A percentile compares a stretch with the other conserved stretches of the same genome.
phyloP scores from a whole-genome alignment of 1,140 invertebrate genomes.

The Trachelipus rathkii region DNA sequence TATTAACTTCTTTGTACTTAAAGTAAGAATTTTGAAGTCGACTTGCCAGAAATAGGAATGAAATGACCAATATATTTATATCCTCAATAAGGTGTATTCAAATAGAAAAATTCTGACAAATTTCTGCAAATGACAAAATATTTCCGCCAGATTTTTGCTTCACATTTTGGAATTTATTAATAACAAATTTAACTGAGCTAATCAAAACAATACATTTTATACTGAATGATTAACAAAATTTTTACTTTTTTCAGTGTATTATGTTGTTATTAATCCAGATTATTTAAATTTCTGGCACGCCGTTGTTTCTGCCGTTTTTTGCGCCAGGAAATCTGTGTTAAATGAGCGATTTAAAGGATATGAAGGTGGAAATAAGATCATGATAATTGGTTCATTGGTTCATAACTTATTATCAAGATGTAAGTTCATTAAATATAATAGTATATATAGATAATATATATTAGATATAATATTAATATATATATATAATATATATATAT shows the following conservation, averaged over 20 bases:
- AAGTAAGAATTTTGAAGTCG: too few species aligned
- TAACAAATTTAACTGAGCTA: too few species aligned
- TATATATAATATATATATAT: too few species aligned
- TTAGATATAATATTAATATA: too few species aligned
- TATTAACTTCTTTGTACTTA: too few species aligned
- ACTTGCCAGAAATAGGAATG: too few species aligned
- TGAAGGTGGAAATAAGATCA: slow-evolving; percentile 51
- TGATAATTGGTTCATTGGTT: slow-evolving; percentile 57
- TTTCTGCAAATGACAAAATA: background rate
- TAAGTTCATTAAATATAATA: too few species aligned
- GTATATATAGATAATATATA: too few species aligned
- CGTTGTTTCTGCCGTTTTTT: slow-evolving; percentile 76
- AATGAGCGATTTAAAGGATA: slow-evolving; percentile 62
- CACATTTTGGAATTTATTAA: background rate
- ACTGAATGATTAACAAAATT: background rate
- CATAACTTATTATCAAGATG: slow-evolving; percentile 57
- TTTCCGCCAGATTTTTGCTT: background rate
- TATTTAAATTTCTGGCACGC: slow-evolving; percentile 79
- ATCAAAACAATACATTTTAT: background rate
- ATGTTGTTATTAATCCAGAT: slow-evolving; percentile 77
- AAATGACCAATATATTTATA: too few species aligned
- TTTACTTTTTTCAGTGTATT: slow-evolving; percentile 50
- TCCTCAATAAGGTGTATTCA: too few species aligned
- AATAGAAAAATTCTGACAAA: slow-evolving; percentile 1
- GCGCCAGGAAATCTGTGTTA: slow-evolving; percentile 74